A percentile compares a stretch with the other conserved stretches of the same genome.
phyloP scores from a whole-genome alignment of 2,113 vertebrate species.

The Pterocles gutturalis region DNA sequence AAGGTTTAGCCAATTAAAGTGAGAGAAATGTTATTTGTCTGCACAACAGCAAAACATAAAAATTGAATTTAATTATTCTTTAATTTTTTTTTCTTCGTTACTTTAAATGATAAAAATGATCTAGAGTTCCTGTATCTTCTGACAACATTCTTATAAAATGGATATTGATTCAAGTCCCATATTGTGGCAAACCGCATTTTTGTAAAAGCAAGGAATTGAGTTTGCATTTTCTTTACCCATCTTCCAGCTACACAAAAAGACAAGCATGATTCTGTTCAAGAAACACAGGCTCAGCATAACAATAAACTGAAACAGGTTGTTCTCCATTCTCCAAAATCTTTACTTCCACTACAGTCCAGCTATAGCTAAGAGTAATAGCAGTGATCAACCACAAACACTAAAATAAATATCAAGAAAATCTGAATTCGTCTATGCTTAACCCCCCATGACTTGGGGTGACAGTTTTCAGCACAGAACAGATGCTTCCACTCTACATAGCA shows the following conservation, averaged over 20 bases:
- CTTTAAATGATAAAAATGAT: not conserved
- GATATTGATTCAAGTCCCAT: not conserved
- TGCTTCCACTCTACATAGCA: not conserved
- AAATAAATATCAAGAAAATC: not conserved
- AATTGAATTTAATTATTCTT: not conserved
- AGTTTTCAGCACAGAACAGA: not conserved
- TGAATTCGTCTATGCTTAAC: not conserved
- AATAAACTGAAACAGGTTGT: not conserved
- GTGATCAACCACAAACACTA: not conserved
- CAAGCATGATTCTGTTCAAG: not conserved
- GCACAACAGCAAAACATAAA: not conserved
- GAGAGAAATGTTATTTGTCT: not conserved
- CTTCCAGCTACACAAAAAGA: not conserved
- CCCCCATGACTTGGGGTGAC: not conserved
- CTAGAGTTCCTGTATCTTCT: not conserved
- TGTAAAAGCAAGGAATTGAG: not conserved
- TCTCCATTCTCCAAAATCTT: not conserved
- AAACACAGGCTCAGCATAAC: not conserved
- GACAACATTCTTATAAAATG: not conserved
- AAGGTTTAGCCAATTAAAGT: not conserved
- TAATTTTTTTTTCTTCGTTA: not conserved
- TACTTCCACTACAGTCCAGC: not conserved
- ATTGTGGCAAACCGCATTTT: not conserved
- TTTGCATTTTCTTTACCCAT: not conserved
- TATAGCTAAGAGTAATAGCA: not conserved